Conservation (phyloP, 1,140 invertebrate species). For the Euura saliciscinereae region DNA sequence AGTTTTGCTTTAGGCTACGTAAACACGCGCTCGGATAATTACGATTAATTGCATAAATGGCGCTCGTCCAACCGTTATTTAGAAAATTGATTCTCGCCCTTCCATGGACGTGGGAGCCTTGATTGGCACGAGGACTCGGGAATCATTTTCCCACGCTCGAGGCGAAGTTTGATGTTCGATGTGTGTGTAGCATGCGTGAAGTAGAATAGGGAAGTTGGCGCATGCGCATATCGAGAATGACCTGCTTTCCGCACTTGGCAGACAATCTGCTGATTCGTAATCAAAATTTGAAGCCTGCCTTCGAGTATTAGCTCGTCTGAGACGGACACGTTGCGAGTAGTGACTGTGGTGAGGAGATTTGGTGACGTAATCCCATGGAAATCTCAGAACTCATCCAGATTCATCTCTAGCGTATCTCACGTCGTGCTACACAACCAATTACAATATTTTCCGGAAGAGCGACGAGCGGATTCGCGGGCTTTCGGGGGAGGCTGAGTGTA, state of each 20-base stretch:
- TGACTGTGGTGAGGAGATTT: slow-evolving; percentile 15
- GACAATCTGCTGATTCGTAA: too few relatives aligned
- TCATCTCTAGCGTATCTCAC: slow-evolving; percentile 29
- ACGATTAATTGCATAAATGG: slow-evolving; percentile 38
- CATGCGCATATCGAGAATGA: too few relatives aligned
- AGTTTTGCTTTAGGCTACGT: not conserved
- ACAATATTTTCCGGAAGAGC: slow-evolving; percentile 56
- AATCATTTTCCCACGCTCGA: too few relatives aligned
- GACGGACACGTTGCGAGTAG: not conserved
- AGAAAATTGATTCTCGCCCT: too few relatives aligned
- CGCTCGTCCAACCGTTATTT: not conserved
- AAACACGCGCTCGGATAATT: not conserved
- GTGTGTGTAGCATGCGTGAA: too few relatives aligned
- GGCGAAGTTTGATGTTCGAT: too few relatives aligned
- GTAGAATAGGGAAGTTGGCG: too few relatives aligned
- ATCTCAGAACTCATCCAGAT: slow-evolving; percentile 40
- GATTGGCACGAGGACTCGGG: too few relatives aligned
- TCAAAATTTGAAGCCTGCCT: too few relatives aligned
- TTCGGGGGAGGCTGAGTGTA: slow-evolving; percentile 35
- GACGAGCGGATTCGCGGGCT: slow-evolving; percentile 39
- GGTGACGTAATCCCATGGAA: slow-evolving; percentile 27
- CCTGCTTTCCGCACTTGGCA: too few relatives aligned
- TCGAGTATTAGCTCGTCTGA: too few relatives aligned
- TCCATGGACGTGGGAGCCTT: too few relatives aligned
- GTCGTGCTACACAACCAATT: slow-evolving; percentile 50